Evolutionary conservation across 2,797 vertebrate species (phyloP), one percentile per base, ranked within the genome.

Genomic region (Oryzias sinensis): DNA sequence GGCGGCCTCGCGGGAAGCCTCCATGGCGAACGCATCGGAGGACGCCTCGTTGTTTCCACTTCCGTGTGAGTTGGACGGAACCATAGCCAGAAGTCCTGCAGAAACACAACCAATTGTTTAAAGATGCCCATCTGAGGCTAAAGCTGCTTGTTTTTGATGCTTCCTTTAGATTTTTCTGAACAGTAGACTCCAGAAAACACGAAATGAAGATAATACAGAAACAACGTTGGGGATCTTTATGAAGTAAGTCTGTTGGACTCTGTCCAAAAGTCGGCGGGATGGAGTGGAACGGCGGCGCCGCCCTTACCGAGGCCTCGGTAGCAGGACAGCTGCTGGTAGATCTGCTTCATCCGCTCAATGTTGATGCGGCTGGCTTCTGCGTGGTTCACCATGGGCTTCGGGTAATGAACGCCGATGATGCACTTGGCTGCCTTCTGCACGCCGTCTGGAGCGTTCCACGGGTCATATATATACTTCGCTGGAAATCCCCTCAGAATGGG

Each of bases 341-440:
- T 97, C 90, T 98, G 96, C 69, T 98, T 98, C 96, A 99, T 98
- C 17, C 96, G 92, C 71, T 99, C 97, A 24, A 99, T 98, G 85
- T 98, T 99, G 82, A 98, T 91, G 14, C 96, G 91, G 72, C 96
- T 97, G 65, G 95, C 93, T 70, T 97, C 96, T 0, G 97, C 95
- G 3, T 98, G 97, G 73, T 97, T 90, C 68, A 98, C 97, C 96
- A 99, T 97, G 59, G 96, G 96, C 56, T 96, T 97, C 4, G 97
- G 96, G 68, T 98, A 98, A 82, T 97, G 94, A 45, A 97, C 86
- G 33, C 97, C 97, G 49, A 98, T 94, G 2, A 97, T 77, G 63
- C 96, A 99, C 64, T 96, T 97, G 69, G 97, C 96, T 27, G 90
- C 93, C 73, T 96, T 98, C 84, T 99, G 97, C 77, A 97, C 89